Conservation (phyloP, 2,797 vertebrate species). For the Diglossa cyanea region DNA sequence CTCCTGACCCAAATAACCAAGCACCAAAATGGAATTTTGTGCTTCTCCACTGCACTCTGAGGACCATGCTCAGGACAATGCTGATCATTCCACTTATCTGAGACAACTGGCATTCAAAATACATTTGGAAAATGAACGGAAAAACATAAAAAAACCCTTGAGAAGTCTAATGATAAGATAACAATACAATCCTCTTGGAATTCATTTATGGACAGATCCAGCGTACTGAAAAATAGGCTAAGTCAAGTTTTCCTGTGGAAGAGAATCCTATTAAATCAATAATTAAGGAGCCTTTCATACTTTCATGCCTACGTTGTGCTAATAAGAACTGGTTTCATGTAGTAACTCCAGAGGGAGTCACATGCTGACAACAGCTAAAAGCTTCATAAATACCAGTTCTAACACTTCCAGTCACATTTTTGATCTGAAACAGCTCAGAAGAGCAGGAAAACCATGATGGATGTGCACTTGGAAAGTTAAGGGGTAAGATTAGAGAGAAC, state of each 20-base stretch:
- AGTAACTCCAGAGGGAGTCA: background rate
- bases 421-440: background rate
- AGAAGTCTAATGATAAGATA: background rate
- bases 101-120: background rate
- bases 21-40: background rate
- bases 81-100: too few species aligned
- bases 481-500: background rate
- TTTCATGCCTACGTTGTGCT: background rate
- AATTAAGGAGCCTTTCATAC: background rate
- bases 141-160: background rate
- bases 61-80: background rate
- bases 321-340: background rate
- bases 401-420: background rate
- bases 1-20: background rate
- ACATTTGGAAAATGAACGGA: background rate
- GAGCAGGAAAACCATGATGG: background rate
- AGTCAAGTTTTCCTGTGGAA: background rate
- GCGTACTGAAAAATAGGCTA: background rate
- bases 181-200: background rate
- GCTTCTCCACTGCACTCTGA: rapidly evolving
- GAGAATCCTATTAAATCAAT: background rate
- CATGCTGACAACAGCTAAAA: background rate
- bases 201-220: background rate
- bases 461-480: background rate
- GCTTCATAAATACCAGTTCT: background rate